Evolutionary conservation across 1,140 invertebrate species (phyloP).

Genomic region (Temnothorax curvispinosus): DNA sequence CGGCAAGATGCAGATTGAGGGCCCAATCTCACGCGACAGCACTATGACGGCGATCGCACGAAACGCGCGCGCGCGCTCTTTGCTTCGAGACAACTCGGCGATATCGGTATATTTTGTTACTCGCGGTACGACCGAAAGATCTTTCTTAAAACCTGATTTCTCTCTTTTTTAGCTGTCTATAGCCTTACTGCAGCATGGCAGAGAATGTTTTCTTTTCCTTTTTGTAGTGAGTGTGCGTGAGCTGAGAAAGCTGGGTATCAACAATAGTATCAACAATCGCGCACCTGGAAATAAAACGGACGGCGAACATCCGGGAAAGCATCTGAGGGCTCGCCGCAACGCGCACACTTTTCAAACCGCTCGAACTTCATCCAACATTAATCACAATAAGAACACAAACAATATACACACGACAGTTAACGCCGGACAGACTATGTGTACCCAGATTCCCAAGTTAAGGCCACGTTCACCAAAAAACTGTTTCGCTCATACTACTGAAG

Average conservation of each 20-base stretch:
- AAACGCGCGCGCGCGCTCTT: background rate
- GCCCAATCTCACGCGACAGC: conserved; percentile 58
- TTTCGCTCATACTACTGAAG: conserved; percentile 80
- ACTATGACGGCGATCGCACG: conserved; percentile 8
- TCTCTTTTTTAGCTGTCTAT: conserved; percentile 69
- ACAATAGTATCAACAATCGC: conserved; percentile 73
- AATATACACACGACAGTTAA: conserved; percentile 80
- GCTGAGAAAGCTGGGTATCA: conserved; percentile 85
- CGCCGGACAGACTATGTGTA: conserved; percentile 79
- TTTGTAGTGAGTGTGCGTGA: conserved; percentile 85
- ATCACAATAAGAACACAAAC: conserved; percentile 78
- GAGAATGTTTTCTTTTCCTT: conserved; percentile 83
- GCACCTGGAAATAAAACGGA: conserved; percentile 74
- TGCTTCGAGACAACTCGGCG: conserved; percentile 4
- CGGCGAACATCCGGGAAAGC: conserved; percentile 78
- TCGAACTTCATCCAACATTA: conserved; percentile 76
- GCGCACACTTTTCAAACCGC: conserved; percentile 78
- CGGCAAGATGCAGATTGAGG: conserved; percentile 34
- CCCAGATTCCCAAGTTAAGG: conserved; percentile 80
- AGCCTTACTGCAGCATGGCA: conserved; percentile 83
- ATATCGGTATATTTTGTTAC: background rate
- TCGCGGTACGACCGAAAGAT: background rate
- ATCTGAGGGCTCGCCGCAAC: conserved; percentile 81
- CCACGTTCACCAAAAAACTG: conserved; percentile 82
- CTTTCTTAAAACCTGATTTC: conserved; percentile 26